A percentile compares a stretch with the other conserved stretches of the same genome.
phyloP scores from a whole-genome alignment of 2,888 invertebrate genomes.

The Macaria liturata region DNA sequence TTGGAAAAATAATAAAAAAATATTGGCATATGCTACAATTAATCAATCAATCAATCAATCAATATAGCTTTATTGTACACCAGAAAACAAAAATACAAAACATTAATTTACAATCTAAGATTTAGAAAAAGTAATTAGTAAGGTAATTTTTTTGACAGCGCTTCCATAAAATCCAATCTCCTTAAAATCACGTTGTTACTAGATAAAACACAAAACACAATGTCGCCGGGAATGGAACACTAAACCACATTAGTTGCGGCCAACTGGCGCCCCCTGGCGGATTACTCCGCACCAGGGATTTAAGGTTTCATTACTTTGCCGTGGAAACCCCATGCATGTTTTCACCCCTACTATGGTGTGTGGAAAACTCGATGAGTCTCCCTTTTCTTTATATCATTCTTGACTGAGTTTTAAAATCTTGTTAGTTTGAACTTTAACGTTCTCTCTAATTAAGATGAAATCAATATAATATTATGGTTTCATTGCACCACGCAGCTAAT shows the following conservation, averaged over 20 bases:
- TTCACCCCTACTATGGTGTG: slow-evolving; percentile 29
- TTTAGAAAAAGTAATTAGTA: not conserved
- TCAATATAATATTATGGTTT: too few species aligned
- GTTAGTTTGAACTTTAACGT: too few species aligned
- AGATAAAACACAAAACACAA: slow-evolving; percentile 67
- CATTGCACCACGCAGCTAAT: too few species aligned
- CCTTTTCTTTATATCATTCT: too few species aligned
- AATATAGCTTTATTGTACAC: too few species aligned
- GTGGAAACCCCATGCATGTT: slow-evolving; percentile 46
- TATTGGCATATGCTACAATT: not conserved
- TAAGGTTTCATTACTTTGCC: slow-evolving; percentile 81
- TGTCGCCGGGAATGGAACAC: slow-evolving; percentile 76
- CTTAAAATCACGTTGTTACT: slow-evolving; percentile 58
- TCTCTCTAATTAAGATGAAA: too few species aligned
- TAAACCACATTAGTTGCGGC: slow-evolving; percentile 80
- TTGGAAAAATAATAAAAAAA: not conserved
- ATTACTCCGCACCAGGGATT: slow-evolving; percentile 82
- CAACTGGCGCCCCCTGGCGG: slow-evolving; percentile 80
- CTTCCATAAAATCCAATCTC: slow-evolving; percentile 50
- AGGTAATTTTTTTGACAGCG: too few species aligned
- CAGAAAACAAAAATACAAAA: too few species aligned
- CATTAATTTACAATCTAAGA: not conserved
- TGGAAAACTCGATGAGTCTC: not conserved
- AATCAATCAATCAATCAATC: too few species aligned
- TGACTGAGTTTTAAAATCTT: too few species aligned